phyloP scores from a whole-genome alignment of 2,113 vertebrate species.

The Puma concolor region DNA sequence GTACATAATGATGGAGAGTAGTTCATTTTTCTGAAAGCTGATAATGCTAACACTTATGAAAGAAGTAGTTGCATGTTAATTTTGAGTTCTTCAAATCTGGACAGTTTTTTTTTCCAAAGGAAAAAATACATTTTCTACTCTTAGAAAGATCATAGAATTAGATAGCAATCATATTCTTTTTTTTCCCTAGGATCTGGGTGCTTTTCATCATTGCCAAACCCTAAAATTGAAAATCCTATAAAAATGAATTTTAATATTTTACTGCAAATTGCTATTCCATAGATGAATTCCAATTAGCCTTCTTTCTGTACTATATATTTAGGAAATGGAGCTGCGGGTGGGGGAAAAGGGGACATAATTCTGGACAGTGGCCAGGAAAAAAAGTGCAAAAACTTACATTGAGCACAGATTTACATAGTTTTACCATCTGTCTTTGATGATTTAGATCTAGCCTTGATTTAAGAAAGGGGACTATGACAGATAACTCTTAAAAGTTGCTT shows the following conservation, averaged over 20 bases:
- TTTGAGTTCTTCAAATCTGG: conserved; percentile 70
- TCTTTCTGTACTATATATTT: conserved; percentile 67
- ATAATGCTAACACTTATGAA: conserved; percentile 65
- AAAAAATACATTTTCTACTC: conserved; percentile 63
- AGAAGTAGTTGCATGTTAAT: conserved; percentile 67
- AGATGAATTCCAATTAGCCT: conserved; percentile 62
- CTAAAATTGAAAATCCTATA: conserved; percentile 63
- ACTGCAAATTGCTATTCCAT: conserved; percentile 44
- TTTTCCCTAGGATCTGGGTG: conserved; percentile 1
- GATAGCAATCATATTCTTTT: conserved; percentile 40
- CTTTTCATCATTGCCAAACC: conserved; percentile 67
- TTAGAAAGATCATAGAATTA: conserved; percentile 68
- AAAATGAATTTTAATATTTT: conserved; percentile 66
- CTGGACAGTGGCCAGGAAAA: conserved; percentile 34
- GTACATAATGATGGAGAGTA: conserved; percentile 59
- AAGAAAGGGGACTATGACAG: conserved; percentile 6
- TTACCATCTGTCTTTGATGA: conserved; percentile 65
- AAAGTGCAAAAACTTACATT: conserved; percentile 44
- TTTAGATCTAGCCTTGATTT: conserved; percentile 51
- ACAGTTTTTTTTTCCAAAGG: conserved; percentile 33
- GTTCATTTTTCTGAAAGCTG: conserved; percentile 66
- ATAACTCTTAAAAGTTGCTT: conserved; percentile 60
- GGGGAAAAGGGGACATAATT: background rate
- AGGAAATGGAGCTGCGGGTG: conserved; percentile 23
- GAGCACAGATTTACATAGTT: conserved; percentile 66